These are phyloP conservation scores for Pitangus sulphuratus DNA, from an alignment of 2,797 vertebrate genomes.

Conservation along the genomic window DNA sequence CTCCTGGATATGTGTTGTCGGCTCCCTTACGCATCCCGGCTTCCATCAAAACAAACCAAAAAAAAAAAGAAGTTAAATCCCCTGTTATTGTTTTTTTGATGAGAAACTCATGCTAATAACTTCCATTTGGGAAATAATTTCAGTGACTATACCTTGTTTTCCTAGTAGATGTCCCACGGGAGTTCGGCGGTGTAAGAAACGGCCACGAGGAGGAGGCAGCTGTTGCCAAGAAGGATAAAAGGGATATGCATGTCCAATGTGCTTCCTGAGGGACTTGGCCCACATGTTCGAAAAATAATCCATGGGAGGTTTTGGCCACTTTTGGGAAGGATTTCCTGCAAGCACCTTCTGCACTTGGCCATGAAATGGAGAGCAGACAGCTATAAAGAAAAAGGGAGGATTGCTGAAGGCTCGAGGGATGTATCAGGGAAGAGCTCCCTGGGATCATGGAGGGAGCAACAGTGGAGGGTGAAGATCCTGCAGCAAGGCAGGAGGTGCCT, in stretches of 20 bases:
- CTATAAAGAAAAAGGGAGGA: neutral
- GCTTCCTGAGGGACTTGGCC: neutral
- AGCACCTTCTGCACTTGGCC: neutral
- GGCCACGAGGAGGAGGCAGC: neutral
- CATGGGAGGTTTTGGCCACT: neutral
- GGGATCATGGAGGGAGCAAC: neutral
- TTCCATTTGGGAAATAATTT: constrained; percentile 5
- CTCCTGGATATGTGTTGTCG: neutral
- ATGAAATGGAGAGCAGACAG: neutral
- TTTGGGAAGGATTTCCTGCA: neutral
- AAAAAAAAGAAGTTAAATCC: neutral
- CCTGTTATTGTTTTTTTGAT: neutral
- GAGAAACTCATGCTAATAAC: constrained; percentile 19
- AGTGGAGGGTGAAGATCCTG: neutral
- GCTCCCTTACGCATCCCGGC: neutral
- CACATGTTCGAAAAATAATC: neutral
- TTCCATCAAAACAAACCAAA: neutral
- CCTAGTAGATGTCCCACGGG: neutral
- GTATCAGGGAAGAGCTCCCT: neutral
- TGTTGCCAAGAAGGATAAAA: neutral
- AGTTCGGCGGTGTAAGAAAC: neutral
- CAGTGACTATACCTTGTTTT: neutral
- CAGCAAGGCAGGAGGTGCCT: neutral
- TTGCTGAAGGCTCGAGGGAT: neutral
- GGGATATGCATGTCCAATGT: neutral